Conservation (phyloP, 2,113 vertebrate species). For the Pteropus alecto region DNA sequence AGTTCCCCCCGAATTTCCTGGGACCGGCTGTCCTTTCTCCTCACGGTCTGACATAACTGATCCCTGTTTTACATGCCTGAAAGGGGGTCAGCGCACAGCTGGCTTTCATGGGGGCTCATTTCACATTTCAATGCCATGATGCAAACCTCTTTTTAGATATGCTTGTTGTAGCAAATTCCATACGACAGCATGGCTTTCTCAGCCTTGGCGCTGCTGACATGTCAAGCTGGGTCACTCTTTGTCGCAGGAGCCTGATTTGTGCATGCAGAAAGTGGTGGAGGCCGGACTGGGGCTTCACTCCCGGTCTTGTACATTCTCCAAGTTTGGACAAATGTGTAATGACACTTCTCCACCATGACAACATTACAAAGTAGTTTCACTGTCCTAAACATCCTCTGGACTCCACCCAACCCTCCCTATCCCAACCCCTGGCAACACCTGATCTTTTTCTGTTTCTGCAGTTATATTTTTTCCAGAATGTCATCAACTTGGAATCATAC, state of each 20-base stretch:
- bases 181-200: neutral
- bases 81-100: neutral
- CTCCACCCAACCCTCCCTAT: neutral
- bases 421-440: neutral
- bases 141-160: neutral
- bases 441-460: fast-evolving
- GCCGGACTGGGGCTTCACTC: neutral
- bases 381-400: neutral
- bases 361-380: neutral
- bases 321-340: neutral
- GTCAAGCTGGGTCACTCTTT: neutral
- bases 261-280: too few relatives aligned
- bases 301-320: neutral
- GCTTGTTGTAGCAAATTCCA: too few relatives aligned
- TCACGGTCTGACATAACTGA: neutral
- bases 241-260: neutral
- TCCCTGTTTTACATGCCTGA: neutral
- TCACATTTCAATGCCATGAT: neutral
- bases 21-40: neutral
- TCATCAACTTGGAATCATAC: neutral
- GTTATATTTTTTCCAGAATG: neutral
- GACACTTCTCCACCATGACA: fast-evolving
- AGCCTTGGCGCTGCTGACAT: fast-evolving
- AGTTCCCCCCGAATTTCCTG: neutral
- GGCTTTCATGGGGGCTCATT: neutral